A percentile compares a stretch with the other conserved stretches of the same genome.
Evolutionary conservation across 2,113 vertebrate genomes (phyloP).

Genomic region (Orientallactaga bullata): DNA sequence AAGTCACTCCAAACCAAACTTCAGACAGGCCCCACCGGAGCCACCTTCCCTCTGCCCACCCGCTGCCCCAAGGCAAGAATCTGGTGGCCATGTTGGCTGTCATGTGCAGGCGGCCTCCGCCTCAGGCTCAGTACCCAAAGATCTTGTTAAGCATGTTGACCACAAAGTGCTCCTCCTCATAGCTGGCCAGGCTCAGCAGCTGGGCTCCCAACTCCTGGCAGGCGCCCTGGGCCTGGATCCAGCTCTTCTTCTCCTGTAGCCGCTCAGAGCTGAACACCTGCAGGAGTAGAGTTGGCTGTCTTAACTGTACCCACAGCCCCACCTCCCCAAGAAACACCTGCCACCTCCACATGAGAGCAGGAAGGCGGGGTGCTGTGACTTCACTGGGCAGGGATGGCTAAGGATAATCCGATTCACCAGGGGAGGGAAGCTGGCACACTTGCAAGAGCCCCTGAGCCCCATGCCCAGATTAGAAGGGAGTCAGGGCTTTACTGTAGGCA

Average conservation of each 20-base stretch:
- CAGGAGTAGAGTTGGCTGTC: not conserved
- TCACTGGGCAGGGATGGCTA: not conserved
- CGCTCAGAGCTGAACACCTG: slow-evolving; percentile 94
- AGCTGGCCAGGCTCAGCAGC: slow-evolving; percentile 93
- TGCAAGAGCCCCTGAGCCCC: not conserved
- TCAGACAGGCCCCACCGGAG: not conserved
- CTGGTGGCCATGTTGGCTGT: not conserved
- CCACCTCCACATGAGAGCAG: no score
- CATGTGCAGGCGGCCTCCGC: accelerated
- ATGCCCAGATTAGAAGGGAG: not conserved
- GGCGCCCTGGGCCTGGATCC: slow-evolving; percentile 93
- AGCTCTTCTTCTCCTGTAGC: slow-evolving; percentile 92
- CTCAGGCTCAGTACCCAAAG: slow-evolving; percentile 90
- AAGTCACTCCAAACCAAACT: not conserved
- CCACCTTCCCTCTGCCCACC: not conserved
- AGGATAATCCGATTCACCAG: not conserved
- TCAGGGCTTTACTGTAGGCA: not conserved
- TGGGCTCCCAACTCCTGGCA: slow-evolving; percentile 93
- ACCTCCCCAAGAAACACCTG: not conserved
- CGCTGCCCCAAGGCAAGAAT: not conserved
- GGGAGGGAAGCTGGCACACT: not conserved
- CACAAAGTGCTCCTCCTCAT: slow-evolving; percentile 94
- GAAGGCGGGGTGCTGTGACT: not conserved
- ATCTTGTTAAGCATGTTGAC: slow-evolving; percentile 93
- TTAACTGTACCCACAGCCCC: not conserved